These are phyloP conservation scores for Idaea aversata DNA, from an alignment of 2,888 invertebrate genomes.

Conservation along the genomic window DNA sequence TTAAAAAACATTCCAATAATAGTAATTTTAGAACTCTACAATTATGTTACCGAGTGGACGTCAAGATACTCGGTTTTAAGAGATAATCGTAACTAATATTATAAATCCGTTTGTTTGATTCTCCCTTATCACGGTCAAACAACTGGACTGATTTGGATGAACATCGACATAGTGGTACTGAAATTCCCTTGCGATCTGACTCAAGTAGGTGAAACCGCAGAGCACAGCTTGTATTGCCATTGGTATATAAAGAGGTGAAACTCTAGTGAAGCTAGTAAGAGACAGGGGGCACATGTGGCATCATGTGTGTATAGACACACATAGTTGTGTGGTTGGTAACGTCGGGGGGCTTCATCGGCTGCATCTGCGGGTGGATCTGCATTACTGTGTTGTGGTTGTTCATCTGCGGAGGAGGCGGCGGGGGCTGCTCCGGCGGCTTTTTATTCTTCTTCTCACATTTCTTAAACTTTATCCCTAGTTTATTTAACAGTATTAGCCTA, in stretches of 20 bases:
- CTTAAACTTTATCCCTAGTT: constrained; percentile 73
- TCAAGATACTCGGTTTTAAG: too few relatives aligned
- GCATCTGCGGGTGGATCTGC: constrained; percentile 43
- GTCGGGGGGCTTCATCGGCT: constrained; percentile 57
- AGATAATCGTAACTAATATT: too few relatives aligned
- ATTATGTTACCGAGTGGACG: too few relatives aligned
- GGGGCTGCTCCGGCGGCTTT: constrained; percentile 56
- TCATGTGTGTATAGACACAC: constrained; percentile 66
- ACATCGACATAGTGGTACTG: too few relatives aligned
- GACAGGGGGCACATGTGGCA: constrained; percentile 68
- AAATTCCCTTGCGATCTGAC: too few relatives aligned
- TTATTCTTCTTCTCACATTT: constrained; percentile 74
- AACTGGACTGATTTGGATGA: too few relatives aligned
- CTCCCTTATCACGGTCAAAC: too few relatives aligned
- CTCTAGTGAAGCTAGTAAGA: constrained; percentile 46
- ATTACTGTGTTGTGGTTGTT: constrained; percentile 37
- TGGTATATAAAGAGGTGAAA: constrained; percentile 7
- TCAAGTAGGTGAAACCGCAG: too few relatives aligned
- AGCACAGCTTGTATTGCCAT: too few relatives aligned
- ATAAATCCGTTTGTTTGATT: too few relatives aligned
- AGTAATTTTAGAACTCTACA: too few relatives aligned
- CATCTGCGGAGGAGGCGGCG: constrained; percentile 32
- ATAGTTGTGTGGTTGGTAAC: constrained; percentile 36
- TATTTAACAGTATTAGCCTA: constrained; percentile 67
- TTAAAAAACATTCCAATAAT: too few relatives aligned